Evolutionary conservation across 2,888 invertebrate genomes (phyloP), one percentile per base, ranked within the genome.

Genomic region (Hedya salicella): DNA sequence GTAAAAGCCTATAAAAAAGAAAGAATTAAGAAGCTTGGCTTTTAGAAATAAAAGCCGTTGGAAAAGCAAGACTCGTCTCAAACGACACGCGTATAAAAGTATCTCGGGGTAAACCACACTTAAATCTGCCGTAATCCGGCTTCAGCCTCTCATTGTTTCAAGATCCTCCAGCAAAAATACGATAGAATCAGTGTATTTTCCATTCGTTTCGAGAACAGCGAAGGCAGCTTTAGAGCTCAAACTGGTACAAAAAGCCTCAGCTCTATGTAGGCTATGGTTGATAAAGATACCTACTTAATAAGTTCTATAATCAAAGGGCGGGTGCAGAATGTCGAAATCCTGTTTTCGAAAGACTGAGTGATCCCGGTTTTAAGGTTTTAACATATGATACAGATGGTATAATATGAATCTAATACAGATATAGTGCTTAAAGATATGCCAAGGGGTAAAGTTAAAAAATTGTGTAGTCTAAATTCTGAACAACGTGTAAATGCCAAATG

Each of bases 91-190:
- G 8, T 56, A 54, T 44, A 52, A 57, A 44, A 59, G 36, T n/a
- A 30, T 19, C 19, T 5, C 44, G 16, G 21, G 13, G 48, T 40
- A 42, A 49, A 30, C 52, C 46, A 52, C 52, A 52, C 30, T 46
- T 13, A 46, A 19, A 46, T 48, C 59, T 39, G 11, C 30, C 49
- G 44, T 65, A 53, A 65, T 65, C 65, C 59, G 44, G 46, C 39
- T 65, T 9, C 19, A 52, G 25, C 6, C 30, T 52, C 42, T 40
- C 46, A 39, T 60, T 60, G 59, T 64, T 59, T 25, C 19, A 14
- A 52, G 6, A 57, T 30, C 30, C 11, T 11, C 36, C 8, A 8
- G 36, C 36, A 9, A 36, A 36, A 25, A 36, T 36, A 9, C 36
- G 36, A 8, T 9, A 36, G 36, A 36, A 11, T 13, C 36, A 25